Conservation (phyloP, 1,140 invertebrate species). For the Anoplophora glabripennis region DNA sequence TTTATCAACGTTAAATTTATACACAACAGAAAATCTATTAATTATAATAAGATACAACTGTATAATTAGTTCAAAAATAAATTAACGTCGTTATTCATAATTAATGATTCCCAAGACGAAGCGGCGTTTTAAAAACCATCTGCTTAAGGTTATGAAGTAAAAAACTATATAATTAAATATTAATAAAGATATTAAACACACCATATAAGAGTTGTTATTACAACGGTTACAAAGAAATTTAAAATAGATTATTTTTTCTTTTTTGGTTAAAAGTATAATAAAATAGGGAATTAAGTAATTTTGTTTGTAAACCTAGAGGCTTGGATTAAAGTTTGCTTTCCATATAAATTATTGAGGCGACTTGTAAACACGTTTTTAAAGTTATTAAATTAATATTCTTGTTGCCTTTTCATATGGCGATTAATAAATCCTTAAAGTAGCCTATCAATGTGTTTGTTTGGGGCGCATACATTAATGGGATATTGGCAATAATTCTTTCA, state of each 20-base stretch:
- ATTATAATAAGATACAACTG: neutral
- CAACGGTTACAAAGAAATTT: too few species aligned
- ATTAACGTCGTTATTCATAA: constrained; percentile 21
- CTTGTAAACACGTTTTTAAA: constrained; percentile 26
- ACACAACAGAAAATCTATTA: neutral
- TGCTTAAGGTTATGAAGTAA: too few species aligned
- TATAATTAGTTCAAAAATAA: constrained; percentile 22
- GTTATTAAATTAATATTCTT: constrained; percentile 33
- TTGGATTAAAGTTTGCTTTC: neutral
- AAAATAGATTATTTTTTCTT: too few species aligned
- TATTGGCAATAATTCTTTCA: constrained; percentile 24
- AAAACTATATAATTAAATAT: too few species aligned
- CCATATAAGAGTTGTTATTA: too few species aligned
- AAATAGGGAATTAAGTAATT: too few species aligned
- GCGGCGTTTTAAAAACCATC: neutral
- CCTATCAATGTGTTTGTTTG: constrained; percentile 26
- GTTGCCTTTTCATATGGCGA: constrained; percentile 22
- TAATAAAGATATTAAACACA: too few species aligned
- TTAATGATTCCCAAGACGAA: constrained; percentile 20
- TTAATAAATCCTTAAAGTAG: constrained; percentile 28
- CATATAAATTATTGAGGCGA: constrained; percentile 27
- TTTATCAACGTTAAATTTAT: constrained; percentile 8
- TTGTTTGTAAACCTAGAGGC: too few species aligned
- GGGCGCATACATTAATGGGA: constrained; percentile 20
- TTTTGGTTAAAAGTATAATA: too few species aligned